Base-by-base conservation (phyloP, 2,888 invertebrate genomes). In the Acrobasis suavella region DNA sequence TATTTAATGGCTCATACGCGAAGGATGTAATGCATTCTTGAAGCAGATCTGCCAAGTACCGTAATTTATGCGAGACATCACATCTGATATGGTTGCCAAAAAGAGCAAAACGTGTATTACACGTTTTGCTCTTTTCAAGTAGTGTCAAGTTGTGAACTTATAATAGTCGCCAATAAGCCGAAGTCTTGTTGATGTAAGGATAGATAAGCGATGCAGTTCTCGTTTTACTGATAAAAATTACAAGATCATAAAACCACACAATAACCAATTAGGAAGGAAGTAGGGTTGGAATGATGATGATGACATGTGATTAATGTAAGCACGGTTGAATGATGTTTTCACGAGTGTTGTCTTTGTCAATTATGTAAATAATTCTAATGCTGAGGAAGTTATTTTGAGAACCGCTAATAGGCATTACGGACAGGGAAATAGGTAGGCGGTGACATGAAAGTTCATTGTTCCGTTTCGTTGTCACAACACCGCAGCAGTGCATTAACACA, bases 1-100 rank as follows among this genome's bases (percentile, higher is more conserved):
- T 42, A 76, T 77, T 77, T 82, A 80, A 83, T 76, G 77, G 78
- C 76, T 77, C 72, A 76, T 73, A 72, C 74, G 71, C 71, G 70
- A 22, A 76, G 14, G 39, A 46, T 56, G 69, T 65, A 60, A 15
- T 50, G 42, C 46, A 58, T 52, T 52, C 32, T 42, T 15, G 15
- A 10, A 14, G 42, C 39, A 39, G 42, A 17, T 42, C 39, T 42
- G 0, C 42, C 42, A 3, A 56, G 42, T 46, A 56, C 56, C 56
- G 46, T 42, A 22, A 56, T 56, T 46, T 22, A 56, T 39, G 42
- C 42, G 42, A 56, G 22, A 17, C 56, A 32, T 32, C 22, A 32
- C 32, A 42, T 42, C 22, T 56, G 56, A 42, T 42, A 22, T 38
- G 42, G 42, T 14, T 42, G n/a, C 39, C 16, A 42, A 56, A 39